These are phyloP conservation scores for Pentalonia nigronervosa DNA, from an alignment of 1,140 invertebrate species.

Conservation along the genomic window DNA sequence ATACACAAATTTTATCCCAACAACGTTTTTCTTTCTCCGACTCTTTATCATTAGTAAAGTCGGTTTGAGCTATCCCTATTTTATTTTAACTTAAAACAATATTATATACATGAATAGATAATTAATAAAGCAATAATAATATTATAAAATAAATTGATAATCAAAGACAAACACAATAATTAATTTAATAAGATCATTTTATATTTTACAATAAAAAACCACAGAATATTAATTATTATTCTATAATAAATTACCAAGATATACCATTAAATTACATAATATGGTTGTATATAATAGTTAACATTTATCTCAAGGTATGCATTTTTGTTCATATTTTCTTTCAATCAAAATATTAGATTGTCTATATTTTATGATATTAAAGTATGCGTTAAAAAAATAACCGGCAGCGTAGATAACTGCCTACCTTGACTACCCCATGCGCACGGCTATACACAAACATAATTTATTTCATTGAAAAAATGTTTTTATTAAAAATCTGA, in stretches of 20 bases:
- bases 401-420: neutral
- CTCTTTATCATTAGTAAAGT: neutral
- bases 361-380: neutral
- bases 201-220: neutral
- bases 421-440: neutral
- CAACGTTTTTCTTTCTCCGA: neutral
- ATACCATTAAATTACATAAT: too few relatives aligned
- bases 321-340: too few relatives aligned
- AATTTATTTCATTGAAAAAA: neutral
- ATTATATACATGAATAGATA: too few relatives aligned
- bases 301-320: too few relatives aligned
- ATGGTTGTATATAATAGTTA: too few relatives aligned
- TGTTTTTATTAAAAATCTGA: neutral
- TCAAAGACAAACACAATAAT: too few relatives aligned
- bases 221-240: neutral
- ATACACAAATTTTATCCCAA: neutral
- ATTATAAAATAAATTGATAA: too few relatives aligned
- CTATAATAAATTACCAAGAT: too few relatives aligned
- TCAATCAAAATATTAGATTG: too few relatives aligned
- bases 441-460: neutral
- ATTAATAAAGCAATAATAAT: too few relatives aligned
- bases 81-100: too few relatives aligned
- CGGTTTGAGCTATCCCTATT: neutral
- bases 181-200: too few relatives aligned
- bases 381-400: neutral